Evolutionary conservation across 2,888 invertebrate genomes (phyloP), one percentile per base, ranked within the genome.

Genomic region (Rotaria sp.): DNA sequence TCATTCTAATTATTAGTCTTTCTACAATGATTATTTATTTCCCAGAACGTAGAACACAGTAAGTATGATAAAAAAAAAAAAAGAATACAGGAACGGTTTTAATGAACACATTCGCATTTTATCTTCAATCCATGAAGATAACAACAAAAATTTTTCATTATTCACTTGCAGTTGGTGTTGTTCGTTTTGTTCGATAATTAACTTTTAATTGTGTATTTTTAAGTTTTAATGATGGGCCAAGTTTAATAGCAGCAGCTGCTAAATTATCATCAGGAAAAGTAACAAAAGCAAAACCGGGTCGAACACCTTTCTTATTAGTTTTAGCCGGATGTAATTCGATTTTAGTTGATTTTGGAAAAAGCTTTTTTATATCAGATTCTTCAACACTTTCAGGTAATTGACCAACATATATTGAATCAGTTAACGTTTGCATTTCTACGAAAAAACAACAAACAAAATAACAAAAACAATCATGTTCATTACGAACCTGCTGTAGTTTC

Each of bases 121-220:
- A 50, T 50, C n/a, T n/a, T 59, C n/a, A 30, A 15, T 30, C 30
- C 11, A 59, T 15, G 30, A 30, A 50, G 50, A 50, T 50, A 50
- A 50, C 15, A 50, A 50, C 18, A 50, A 50, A 50, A 50, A 15
- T 50, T 50, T 11, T 50, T 0, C 13, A 50, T 30, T 15, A 30
- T 30, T 30, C 30, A 67, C 11, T n/a, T n/a, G 11, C 7, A 1
- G 11, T 45, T 38, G 41, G 8, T 24, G 26, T n/a, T 75, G 75
- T 45, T 41, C 75, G 75, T 75, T 38, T 75, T 2, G 75, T 75
- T 41, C 26, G 75, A 45, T 75, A 75, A 41, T 2, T 24, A 3
- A 75, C 45, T 75, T 75, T 75, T n/a, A 75, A 75, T 75, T 38
- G 75, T 24, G 75, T 26, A 41, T 45, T 45, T 41, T 75, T 75